Conservation (phyloP, 2,797 vertebrate species). For the Lateolabrax maculatus region DNA sequence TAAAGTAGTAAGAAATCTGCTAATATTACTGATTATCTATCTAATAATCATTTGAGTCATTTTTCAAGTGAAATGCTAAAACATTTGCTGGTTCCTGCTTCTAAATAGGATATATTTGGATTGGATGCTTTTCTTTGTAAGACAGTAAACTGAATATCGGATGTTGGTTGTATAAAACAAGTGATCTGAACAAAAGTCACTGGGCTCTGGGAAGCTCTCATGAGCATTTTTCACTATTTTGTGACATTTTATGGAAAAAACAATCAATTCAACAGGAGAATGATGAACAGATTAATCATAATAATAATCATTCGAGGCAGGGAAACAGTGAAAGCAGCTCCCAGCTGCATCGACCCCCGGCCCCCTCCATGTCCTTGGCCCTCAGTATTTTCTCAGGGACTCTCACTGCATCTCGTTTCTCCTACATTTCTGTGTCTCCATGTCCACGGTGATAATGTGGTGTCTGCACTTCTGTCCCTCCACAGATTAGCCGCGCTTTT, state of each 20-base stretch:
- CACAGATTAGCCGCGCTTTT: conserved; percentile 84
- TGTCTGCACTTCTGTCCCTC: conserved; percentile 86
- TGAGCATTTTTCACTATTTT: background rate
- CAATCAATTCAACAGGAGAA: background rate
- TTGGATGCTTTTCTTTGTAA: background rate
- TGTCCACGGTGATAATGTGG: conserved; percentile 78
- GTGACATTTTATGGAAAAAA: background rate
- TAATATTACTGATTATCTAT: background rate
- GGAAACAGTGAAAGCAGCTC: background rate
- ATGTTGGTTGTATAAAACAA: background rate
- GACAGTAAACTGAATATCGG: background rate
- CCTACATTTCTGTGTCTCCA: conserved; percentile 16
- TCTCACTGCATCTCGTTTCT: conserved; percentile 9
- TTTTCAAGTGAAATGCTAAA: background rate
- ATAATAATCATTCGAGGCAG: background rate
- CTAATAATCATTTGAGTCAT: background rate
- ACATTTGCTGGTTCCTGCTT: background rate
- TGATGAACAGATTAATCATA: fast-evolving
- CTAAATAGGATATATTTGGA: background rate
- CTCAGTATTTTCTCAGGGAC: conserved; percentile 28
- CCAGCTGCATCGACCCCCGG: background rate
- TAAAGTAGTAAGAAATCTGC: background rate
- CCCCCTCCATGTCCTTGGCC: background rate
- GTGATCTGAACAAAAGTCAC: background rate
- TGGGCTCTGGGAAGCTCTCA: background rate